phyloP scores from a whole-genome alignment of 2,113 vertebrate genomes.

The Cochlearius cochlearius region DNA sequence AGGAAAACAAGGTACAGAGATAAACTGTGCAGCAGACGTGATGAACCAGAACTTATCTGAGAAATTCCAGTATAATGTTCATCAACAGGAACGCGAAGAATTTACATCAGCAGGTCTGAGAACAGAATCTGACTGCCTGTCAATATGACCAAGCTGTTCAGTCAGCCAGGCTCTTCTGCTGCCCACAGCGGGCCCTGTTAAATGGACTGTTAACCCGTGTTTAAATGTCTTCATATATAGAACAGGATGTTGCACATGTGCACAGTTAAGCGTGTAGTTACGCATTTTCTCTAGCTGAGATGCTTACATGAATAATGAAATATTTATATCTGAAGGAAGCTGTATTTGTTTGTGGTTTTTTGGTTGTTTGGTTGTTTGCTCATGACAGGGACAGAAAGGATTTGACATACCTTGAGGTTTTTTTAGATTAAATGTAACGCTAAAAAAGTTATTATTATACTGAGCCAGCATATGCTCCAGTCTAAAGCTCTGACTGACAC shows the following conservation, averaged over 20 bases:
- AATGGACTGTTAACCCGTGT: neutral
- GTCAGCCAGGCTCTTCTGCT: neutral
- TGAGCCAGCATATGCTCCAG: neutral
- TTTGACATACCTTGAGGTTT: neutral
- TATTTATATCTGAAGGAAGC: neutral
- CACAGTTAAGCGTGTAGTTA: neutral
- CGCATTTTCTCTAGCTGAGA: neutral
- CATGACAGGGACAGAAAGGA: neutral
- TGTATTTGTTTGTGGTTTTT: neutral
- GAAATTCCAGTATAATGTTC: neutral
- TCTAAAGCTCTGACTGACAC: neutral
- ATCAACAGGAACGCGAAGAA: neutral
- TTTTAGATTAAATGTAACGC: neutral
- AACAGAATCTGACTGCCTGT: neutral
- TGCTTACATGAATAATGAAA: neutral
- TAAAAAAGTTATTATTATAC: neutral
- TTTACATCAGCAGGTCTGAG: neutral
- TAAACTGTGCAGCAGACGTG: neutral
- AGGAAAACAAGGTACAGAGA: neutral
- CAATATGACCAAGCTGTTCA: rapidly evolving
- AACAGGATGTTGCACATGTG: too few relatives aligned
- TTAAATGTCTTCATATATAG: neutral
- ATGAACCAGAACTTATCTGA: neutral
- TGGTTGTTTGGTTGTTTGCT: neutral
- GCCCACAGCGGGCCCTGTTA: neutral